phyloP scores from a whole-genome alignment of 1,140 invertebrate species.

The Bombus pascuorum region DNA sequence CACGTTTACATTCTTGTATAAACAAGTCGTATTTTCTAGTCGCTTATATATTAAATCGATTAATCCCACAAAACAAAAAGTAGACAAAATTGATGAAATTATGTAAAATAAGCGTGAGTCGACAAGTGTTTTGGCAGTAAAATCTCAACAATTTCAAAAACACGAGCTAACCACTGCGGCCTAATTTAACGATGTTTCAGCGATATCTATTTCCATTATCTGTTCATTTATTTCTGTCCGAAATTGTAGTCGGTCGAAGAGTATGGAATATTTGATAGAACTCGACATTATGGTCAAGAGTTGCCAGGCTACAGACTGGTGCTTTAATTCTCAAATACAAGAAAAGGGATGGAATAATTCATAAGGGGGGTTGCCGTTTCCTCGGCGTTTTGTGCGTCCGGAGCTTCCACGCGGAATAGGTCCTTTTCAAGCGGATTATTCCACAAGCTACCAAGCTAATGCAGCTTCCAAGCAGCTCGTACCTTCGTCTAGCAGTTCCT shows the following conservation, averaged over 20 bases:
- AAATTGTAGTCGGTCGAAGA: too few species aligned
- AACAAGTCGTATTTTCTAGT: too few species aligned
- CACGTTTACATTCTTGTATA: too few species aligned
- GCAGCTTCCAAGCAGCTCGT: not conserved
- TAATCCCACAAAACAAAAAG: too few species aligned
- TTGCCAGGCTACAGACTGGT: not conserved
- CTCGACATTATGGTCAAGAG: not conserved
- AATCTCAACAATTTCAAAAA: too few species aligned
- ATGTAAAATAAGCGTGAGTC: too few species aligned
- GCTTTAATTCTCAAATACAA: not conserved
- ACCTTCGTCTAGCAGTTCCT: not conserved
- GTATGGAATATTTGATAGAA: not conserved
- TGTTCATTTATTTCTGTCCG: too few species aligned
- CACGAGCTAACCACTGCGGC: rapidly evolving
- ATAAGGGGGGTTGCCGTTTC: not conserved
- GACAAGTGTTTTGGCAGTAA: rapidly evolving
- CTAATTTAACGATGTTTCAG: too few species aligned
- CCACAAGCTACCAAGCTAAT: not conserved
- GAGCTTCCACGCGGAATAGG: not conserved
- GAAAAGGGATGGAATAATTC: not conserved
- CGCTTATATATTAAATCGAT: too few species aligned
- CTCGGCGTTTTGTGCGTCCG: not conserved
- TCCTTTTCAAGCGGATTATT: not conserved
- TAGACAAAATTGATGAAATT: too few species aligned
- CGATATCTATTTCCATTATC: too few species aligned